Evolutionary conservation across 1,140 invertebrate species (phyloP).

Genomic region (Scaptomyza pallida): DNA sequence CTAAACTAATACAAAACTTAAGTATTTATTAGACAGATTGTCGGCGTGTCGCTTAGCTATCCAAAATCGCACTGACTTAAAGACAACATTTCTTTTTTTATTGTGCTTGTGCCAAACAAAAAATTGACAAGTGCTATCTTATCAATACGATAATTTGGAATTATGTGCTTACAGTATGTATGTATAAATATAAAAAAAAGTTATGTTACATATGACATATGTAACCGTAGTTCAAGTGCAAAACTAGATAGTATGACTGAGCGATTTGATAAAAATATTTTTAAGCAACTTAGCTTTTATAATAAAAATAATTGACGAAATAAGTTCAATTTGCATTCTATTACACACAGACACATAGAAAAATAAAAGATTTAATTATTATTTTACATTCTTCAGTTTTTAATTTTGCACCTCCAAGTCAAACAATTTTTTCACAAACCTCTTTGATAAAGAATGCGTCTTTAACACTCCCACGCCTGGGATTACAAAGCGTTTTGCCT

Average conservation of each 20-base stretch:
- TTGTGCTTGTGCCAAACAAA: background rate
- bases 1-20: constrained; percentile 10
- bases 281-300: no score
- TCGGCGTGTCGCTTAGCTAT: constrained; percentile 25
- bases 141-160: constrained; percentile 45
- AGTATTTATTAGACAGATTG: constrained; percentile 22
- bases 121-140: constrained; percentile 55
- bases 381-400: no score
- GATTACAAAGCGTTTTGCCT: constrained; percentile 24
- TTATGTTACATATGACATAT: constrained; percentile 46
- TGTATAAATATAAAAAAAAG: constrained; percentile 47
- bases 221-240: constrained; percentile 37
- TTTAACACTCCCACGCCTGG: constrained; percentile 10
- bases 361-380: no score
- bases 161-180: constrained; percentile 51
- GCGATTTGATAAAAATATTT: background rate
- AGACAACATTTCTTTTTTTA: constrained; percentile 23
- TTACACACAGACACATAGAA: no score
- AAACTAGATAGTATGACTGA: background rate
- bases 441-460: background rate
- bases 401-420: background rate
- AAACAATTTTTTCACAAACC: background rate
- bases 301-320: no score
- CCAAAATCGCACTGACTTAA: constrained; percentile 35
- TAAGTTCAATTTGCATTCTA: no score